phyloP scores from a whole-genome alignment of 2,113 vertebrate species.

The Lasiurus borealis region DNA sequence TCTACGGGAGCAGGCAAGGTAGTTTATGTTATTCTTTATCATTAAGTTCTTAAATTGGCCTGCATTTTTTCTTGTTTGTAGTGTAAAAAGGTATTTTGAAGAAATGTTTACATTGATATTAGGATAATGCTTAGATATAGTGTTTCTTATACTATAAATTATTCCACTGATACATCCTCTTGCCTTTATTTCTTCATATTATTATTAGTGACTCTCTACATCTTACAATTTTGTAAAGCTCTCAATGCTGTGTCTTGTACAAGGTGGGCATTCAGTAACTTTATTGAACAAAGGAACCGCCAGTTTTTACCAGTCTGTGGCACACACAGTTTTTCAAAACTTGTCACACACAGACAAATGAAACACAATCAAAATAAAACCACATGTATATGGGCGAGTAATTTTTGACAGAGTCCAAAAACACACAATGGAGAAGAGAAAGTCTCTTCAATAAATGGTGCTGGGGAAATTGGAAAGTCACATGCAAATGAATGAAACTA shows the following conservation, averaged over 20 bases:
- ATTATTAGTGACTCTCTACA: background rate
- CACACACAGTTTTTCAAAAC: background rate
- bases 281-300: background rate
- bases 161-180: background rate
- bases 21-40: slow-evolving; percentile 69
- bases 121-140: background rate
- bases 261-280: background rate
- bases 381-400: too few species aligned
- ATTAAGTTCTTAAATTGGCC: slow-evolving; percentile 19
- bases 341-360: background rate
- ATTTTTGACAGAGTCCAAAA: too few species aligned
- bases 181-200: slow-evolving; percentile 14
- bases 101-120: background rate
- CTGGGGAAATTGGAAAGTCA: too few species aligned
- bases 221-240: background rate
- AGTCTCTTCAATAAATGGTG: too few species aligned
- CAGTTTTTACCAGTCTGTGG: slow-evolving; percentile 26
- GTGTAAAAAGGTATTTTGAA: background rate
- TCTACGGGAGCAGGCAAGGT: slow-evolving; percentile 99
- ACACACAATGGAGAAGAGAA: too few species aligned
- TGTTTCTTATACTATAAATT: background rate
- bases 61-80: background rate
- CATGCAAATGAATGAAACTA: too few species aligned
- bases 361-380: too few species aligned
- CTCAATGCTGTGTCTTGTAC: background rate